A percentile compares a stretch with the other conserved stretches of the same genome.
These are phyloP conservation scores for Galeopterus variegatus DNA, from an alignment of 2,113 vertebrate species.

Conservation along the genomic window DNA sequence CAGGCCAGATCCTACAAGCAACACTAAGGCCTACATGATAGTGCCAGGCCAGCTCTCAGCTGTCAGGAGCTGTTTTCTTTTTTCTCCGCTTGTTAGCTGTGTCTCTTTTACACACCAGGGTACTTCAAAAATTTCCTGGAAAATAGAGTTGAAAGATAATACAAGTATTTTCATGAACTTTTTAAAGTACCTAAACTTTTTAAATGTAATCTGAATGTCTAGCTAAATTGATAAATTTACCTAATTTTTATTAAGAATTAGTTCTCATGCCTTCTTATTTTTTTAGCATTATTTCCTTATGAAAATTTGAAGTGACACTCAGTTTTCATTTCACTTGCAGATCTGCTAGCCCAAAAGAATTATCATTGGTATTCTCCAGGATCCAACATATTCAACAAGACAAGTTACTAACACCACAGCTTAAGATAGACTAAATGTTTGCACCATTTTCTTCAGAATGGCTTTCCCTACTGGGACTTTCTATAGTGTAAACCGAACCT, in stretches of 20 bases:
- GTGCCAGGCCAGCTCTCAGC: neutral
- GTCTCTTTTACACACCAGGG: neutral
- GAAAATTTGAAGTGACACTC: neutral
- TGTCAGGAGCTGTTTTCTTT: neutral
- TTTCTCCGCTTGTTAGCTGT: neutral
- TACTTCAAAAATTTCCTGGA: too few species aligned
- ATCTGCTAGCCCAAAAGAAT: neutral
- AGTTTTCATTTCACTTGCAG: neutral
- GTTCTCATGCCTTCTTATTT: neutral
- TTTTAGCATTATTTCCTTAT: neutral
- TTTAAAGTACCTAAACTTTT: too few species aligned
- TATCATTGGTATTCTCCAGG: neutral
- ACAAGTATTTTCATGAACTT: too few species aligned
- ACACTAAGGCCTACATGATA: neutral
- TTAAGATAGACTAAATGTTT: neutral
- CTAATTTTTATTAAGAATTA: neutral
- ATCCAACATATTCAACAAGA: neutral
- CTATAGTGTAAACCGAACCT: neutral
- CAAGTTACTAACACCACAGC: neutral
- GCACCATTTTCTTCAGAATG: neutral
- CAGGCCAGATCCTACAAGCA: neutral
- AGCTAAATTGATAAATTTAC: neutral
- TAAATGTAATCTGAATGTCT: neutral
- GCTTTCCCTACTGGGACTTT: neutral
- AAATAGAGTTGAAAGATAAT: too few species aligned